These are phyloP conservation scores for Cryptocephalus primarius DNA, from an alignment of 2,888 invertebrate species.

Conservation along the genomic window DNA sequence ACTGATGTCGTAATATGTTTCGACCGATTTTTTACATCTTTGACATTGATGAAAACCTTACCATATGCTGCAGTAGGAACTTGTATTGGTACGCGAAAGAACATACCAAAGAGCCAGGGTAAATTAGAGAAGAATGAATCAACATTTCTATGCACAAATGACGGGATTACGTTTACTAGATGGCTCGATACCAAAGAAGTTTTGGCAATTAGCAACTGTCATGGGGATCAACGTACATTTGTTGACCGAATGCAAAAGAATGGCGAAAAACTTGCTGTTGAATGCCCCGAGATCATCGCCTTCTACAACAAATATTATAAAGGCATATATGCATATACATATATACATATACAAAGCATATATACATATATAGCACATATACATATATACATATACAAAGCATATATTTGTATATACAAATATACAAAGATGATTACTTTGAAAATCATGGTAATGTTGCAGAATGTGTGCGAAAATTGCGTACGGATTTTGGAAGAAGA, in stretches of 20 bases:
- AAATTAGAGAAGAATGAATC: not conserved
- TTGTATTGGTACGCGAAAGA: not conserved
- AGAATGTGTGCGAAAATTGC: too few relatives aligned
- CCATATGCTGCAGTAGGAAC: slow-evolving; percentile 2
- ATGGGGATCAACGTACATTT: not conserved
- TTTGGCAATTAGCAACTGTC: not conserved
- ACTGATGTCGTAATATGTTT: not conserved
- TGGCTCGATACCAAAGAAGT: slow-evolving; percentile 2
- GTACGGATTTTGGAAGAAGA: too few relatives aligned
- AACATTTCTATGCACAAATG: not conserved
- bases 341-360: too few relatives aligned
- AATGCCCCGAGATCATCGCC: not conserved
- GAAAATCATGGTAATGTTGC: too few relatives aligned
- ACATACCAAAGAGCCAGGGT: not conserved
- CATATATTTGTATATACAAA: too few relatives aligned
- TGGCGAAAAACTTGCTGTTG: not conserved
- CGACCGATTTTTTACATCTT: slow-evolving; percentile 2
- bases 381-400: too few relatives aligned
- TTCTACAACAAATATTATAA: not conserved
- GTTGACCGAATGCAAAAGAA: slow-evolving; percentile 1
- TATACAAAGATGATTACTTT: too few relatives aligned
- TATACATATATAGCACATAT: too few relatives aligned
- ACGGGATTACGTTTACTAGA: not conserved
- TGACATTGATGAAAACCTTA: not conserved
- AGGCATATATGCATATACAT: too few relatives aligned